A percentile compares a stretch with the other conserved stretches of the same genome.
Conservation (phyloP, 2,797 vertebrate species). For the Semotilus atromaculatus region DNA sequence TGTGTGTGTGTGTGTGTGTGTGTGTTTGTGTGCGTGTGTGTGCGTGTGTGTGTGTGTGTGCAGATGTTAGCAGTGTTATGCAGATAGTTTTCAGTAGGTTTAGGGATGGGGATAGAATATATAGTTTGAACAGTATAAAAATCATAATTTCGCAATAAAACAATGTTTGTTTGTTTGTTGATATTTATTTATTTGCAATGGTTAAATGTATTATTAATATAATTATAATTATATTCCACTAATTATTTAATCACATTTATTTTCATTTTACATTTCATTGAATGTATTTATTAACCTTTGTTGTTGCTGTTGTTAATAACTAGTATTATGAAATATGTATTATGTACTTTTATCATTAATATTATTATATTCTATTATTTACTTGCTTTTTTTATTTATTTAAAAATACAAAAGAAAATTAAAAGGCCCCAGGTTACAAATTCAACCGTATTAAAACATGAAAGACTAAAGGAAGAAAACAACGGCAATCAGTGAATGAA, state of each 20-base stretch:
- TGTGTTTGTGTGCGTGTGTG: too few species aligned
- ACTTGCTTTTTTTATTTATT: background rate
- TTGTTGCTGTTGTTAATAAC: background rate
- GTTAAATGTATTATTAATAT: background rate
- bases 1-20: too few species aligned
- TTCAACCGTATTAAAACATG: background rate
- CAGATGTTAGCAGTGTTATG: too few species aligned
- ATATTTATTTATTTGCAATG: background rate
- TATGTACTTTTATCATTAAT: background rate
- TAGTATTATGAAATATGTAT: background rate
- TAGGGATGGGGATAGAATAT: too few species aligned
- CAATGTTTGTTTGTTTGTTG: background rate
- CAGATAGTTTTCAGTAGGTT: too few species aligned
- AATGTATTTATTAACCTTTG: background rate
- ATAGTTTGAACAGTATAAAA: too few species aligned
- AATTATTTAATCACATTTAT: background rate
- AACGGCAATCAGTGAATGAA: background rate
- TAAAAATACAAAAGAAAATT: background rate
- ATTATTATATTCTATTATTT: background rate
- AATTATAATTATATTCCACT: background rate
- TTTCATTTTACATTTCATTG: background rate
- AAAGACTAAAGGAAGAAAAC: background rate
- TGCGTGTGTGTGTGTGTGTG: too few species aligned
- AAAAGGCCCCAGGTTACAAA: background rate
- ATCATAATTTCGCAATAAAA: too few species aligned